Percentiles rank a stretch among this genome's conserved stretches.
phyloP scores from a whole-genome alignment of 2,888 invertebrate genomes.

The Dynastes grantii region DNA sequence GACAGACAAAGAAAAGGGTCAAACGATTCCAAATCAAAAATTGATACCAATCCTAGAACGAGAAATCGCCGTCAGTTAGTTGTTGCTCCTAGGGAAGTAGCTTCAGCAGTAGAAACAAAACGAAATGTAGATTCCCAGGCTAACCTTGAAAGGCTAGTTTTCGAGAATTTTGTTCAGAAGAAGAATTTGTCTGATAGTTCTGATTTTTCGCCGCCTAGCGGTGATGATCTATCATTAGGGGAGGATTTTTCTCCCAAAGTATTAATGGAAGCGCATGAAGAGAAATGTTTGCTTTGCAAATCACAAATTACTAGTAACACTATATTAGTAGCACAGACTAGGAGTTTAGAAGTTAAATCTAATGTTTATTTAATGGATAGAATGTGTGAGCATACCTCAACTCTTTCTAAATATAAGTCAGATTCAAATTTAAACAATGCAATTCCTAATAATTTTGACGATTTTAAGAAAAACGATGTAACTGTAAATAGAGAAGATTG shows the following conservation, averaged over 20 bases:
- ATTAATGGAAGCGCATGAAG: conserved; percentile 36
- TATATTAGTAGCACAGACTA: not conserved
- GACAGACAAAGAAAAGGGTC: conserved; percentile 28
- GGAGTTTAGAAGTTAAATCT: conserved; percentile 8
- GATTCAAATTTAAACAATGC: conserved; percentile 15
- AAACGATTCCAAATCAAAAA: conserved; percentile 15
- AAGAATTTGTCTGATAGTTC: conserved; percentile 36
- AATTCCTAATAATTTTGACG: not conserved
- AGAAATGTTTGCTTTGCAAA: conserved; percentile 33
- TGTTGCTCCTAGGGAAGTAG: not conserved
- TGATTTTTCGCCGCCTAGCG: conserved; percentile 18
- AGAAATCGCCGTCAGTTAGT: not conserved
- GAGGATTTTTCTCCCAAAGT: conserved; percentile 27
- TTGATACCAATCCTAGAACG: not conserved
- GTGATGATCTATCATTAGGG: conserved; percentile 18
- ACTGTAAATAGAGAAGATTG: conserved; percentile 7
- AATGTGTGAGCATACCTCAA: not conserved
- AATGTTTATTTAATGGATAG: conserved; percentile 10
- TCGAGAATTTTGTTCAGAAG: conserved; percentile 33
- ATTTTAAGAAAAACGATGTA: conserved; percentile 4
- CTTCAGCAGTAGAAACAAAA: conserved; percentile 7
- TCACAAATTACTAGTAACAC: conserved; percentile 5
- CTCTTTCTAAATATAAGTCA: conserved; percentile 30
- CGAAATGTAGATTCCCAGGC: conserved; percentile 23
- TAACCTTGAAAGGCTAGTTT: conserved; percentile 19